Evolutionary conservation across 2,113 vertebrate genomes (phyloP).

Genomic region (Sinocyclocheilus maitianheensis): DNA sequence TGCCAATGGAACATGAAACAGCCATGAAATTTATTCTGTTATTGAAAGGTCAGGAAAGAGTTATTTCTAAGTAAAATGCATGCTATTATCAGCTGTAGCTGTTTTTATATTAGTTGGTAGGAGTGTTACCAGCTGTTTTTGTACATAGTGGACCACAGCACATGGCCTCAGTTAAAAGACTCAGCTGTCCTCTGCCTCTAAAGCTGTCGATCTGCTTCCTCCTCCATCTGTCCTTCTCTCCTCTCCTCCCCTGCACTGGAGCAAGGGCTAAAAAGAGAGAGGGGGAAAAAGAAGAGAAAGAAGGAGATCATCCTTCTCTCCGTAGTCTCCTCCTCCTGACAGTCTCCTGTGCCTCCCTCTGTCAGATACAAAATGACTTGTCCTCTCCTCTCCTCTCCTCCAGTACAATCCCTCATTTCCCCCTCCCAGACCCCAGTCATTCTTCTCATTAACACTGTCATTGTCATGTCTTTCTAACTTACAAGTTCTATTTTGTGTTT

Average conservation of each 20-base stretch:
- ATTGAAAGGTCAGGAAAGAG: not conserved
- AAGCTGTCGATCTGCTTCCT: constrained; percentile 62
- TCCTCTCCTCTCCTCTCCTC: constrained; percentile 61
- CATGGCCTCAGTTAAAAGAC: constrained; percentile 52
- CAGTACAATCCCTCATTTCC: constrained; percentile 47
- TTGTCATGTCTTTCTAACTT: too few relatives aligned
- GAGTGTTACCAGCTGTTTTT: not conserved
- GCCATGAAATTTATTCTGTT: not conserved
- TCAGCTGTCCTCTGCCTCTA: constrained; percentile 56
- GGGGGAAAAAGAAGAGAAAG: constrained; percentile 68
- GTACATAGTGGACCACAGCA: constrained; percentile 10
- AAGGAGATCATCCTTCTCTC: constrained; percentile 74
- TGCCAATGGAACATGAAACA: not conserved
- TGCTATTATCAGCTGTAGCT: constrained; percentile 59
- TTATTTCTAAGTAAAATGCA: constrained; percentile 55
- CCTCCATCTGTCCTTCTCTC: constrained; percentile 82
- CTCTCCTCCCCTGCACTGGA: constrained; percentile 78
- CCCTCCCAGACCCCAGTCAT: constrained; percentile 36
- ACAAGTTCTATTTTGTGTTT: not conserved
- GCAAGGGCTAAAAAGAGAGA: constrained; percentile 72
- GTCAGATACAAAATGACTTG: not conserved
- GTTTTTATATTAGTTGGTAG: constrained; percentile 39
- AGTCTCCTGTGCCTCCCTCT: constrained; percentile 11
- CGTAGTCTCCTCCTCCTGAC: constrained; percentile 72
- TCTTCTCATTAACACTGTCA: constrained; percentile 30